Evolutionary conservation across 2,113 vertebrate species (phyloP), one percentile per base, ranked within the genome.

Genomic region (Peromyscus polionotus): DNA sequence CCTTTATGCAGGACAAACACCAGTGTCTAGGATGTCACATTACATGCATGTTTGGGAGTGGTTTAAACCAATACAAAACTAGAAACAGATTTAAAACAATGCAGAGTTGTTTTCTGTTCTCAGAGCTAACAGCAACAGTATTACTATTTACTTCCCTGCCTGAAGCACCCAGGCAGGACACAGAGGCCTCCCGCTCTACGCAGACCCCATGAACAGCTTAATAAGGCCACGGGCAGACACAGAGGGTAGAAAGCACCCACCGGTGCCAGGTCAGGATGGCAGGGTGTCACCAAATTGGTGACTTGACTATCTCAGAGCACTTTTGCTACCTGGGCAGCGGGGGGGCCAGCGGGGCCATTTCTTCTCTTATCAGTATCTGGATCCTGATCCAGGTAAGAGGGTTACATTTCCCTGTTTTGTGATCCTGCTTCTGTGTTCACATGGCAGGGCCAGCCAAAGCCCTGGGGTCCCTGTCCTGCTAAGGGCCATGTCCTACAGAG

Each of bases 171-270:
- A 61, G 61, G 54, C n/a, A 31, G 39, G n/a, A 45, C 0, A 28
- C 48, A 17, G 48, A 24, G 61, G 81, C 54, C 39, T 45, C 24
- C 28, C 2, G n/a, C 63, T 31, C 51, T 57, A 72, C 84, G 81
- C 75, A 51, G 14, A 45, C 17, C 33, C 33, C 11, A 0, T 0
- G 33, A 48, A 22, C 0, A 0, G 26, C 20, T 72, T 1, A 9
- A 17, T 0, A 16, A 4, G 39, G 67, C 86, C n/a, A 33, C 0
- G 72, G 91, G 72, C 45, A 81, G 57, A 81, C 31, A 68, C 61
- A 19, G n/a, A 67, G 95, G 87, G 63, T 12, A 39, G 51, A 63
- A 24, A 8, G 36, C 22, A 36, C 31, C 92, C 54, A 28, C 67
- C 1, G 7, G 48, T 42, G 16, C 33, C 68, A 42, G 13, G 72